Conservation (phyloP, 2,797 vertebrate genomes). For the Capromys pilorides region DNA sequence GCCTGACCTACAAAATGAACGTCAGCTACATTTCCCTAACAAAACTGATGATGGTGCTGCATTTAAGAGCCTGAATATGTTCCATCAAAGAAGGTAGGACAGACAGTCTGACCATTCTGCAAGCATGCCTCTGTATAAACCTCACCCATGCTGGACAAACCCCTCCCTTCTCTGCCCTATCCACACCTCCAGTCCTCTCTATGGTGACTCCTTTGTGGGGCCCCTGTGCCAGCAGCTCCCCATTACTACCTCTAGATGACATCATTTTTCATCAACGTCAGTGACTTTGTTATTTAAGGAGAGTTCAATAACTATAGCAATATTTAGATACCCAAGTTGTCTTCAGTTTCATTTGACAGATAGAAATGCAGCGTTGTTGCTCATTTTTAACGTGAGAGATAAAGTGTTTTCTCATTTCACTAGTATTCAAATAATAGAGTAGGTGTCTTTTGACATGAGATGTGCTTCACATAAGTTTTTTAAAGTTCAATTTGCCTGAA, state of each 20-base stretch:
- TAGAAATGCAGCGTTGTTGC: background rate
- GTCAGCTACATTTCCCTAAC: too few relatives aligned
- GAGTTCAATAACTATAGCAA: constrained; percentile 42
- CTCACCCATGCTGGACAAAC: background rate
- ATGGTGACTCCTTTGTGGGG: background rate
- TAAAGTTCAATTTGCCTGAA: constrained; percentile 71
- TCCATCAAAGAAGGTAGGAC: background rate
- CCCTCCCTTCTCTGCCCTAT: background rate
- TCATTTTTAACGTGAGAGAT: constrained; percentile 61
- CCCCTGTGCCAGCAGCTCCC: background rate
- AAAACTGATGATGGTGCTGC: background rate
- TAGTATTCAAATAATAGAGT: constrained; percentile 69
- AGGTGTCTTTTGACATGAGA: constrained; percentile 74
- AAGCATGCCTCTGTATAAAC: background rate
- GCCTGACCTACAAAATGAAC: background rate
- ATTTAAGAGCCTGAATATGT: too few relatives aligned
- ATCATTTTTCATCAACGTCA: background rate
- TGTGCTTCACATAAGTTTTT: constrained; percentile 70
- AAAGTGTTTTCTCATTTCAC: constrained; percentile 66
- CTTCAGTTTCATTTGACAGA: constrained; percentile 54
- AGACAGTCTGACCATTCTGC: background rate
- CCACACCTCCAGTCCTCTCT: background rate
- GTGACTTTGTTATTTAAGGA: constrained; percentile 45
- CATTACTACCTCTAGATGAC: background rate
- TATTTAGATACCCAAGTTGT: constrained; percentile 65